A percentile compares a stretch with the other conserved stretches of the same genome.
Evolutionary conservation across 2,113 vertebrate species (phyloP).

Genomic region (Heteronetta atricapilla): DNA sequence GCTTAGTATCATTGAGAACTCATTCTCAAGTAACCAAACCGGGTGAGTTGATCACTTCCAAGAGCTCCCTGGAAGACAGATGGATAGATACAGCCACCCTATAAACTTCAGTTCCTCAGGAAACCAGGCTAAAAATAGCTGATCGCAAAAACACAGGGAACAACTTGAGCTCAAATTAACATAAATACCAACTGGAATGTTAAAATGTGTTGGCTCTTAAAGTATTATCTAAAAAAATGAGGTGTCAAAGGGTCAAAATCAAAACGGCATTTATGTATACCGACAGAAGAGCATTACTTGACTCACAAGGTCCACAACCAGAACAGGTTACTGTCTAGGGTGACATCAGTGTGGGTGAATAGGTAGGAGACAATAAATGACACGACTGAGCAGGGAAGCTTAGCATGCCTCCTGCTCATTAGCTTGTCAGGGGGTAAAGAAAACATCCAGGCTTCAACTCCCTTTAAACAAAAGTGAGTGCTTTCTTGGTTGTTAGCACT

Average conservation of each 20-base stretch:
- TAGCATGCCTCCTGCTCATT: background rate
- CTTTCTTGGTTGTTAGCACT: background rate
- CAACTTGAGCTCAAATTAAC: constrained; percentile 48
- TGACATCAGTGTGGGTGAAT: constrained; percentile 22
- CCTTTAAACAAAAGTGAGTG: background rate
- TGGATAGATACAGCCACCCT: constrained; percentile 25
- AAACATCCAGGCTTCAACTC: background rate
- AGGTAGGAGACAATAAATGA: background rate
- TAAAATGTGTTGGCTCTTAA: background rate
- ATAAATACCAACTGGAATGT: constrained; percentile 53
- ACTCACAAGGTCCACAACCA: background rate
- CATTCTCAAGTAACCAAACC: background rate
- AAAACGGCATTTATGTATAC: background rate
- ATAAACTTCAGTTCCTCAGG: constrained; percentile 59
- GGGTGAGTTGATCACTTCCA: background rate
- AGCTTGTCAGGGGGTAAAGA: background rate
- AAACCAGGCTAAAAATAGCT: constrained; percentile 60
- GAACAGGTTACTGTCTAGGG: background rate
- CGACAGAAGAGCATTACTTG: background rate
- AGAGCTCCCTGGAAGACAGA: constrained; percentile 40
- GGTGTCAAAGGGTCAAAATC: constrained; percentile 8
- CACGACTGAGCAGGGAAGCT: background rate
- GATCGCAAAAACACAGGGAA: constrained; percentile 28
- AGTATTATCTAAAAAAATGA: background rate
- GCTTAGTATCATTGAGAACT: background rate